A percentile compares a stretch with the other conserved stretches of the same genome.
Evolutionary conservation across 2,888 invertebrate genomes (phyloP).

Genomic region (Philonicus albiceps): DNA sequence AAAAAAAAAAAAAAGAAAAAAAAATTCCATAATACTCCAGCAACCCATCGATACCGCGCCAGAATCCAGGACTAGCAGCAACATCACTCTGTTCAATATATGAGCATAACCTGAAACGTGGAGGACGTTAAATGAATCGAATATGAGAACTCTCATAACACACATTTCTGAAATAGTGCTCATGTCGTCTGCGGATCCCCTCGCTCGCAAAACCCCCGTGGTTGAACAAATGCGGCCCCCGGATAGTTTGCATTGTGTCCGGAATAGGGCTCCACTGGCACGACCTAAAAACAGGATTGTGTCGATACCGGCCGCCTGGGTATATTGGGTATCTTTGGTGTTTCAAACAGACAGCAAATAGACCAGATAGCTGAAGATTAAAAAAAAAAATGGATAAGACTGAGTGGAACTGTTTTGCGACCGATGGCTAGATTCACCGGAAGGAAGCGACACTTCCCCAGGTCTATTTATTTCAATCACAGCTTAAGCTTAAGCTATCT

Average conservation of each 20-base stretch:
- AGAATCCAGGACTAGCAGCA: not conserved
- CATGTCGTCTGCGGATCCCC: not conserved
- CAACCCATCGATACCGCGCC: not conserved
- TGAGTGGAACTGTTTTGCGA: not conserved
- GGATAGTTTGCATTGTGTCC: not conserved
- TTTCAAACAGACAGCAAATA: slow-evolving; percentile 43
- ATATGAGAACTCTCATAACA: slow-evolving; percentile 47
- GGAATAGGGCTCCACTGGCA: not conserved
- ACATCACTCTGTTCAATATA: slow-evolving; percentile 42
- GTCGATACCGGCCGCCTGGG: not conserved
- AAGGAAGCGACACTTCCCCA: not conserved
- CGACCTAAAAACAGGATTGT: slow-evolving; percentile 12
- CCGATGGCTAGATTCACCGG: not conserved
- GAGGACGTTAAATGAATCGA: slow-evolving; percentile 49
- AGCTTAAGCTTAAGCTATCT: slow-evolving; percentile 48
- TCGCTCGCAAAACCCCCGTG: slow-evolving; percentile 7
- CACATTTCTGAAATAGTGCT: slow-evolving; percentile 41
- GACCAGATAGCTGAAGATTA: slow-evolving; percentile 32
- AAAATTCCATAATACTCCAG: slow-evolving; percentile 41
- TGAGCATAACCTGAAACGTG: slow-evolving; percentile 47
- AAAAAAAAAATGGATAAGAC: slow-evolving; percentile 38
- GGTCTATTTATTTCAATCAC: slow-evolving; percentile 48
- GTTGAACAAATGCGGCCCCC: not conserved
- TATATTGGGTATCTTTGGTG: not conserved
- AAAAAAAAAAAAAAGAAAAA: too few species aligned